Evolutionary conservation across 2,888 invertebrate genomes (phyloP), one percentile per base, ranked within the genome.

Genomic region (Drosophila setosimentum): DNA sequence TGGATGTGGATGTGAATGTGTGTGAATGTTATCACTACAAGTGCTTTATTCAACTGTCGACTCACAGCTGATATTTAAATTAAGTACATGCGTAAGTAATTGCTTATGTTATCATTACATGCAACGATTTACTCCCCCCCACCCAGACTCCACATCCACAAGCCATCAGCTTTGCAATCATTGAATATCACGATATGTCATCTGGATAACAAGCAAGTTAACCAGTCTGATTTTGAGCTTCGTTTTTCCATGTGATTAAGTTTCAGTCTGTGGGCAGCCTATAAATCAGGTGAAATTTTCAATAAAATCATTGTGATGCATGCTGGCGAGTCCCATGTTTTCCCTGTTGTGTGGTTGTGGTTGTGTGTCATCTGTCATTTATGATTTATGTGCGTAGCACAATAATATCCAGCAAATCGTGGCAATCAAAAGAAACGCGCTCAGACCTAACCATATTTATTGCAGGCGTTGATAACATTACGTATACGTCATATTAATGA

Each of bases 211-310:
- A 59, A 59, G 59, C 49, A 33, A 61, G 29, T 33, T 27, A 59
- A 40, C 57, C 32, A 58, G 33, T 79, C 79, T 70, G 37, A 82
- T 78, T 87, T 87, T 62, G 78, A 78, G 74, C 80, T 85, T 84
- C 86, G 82, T 87, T 90, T 87, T 83, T 74, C 53, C 83, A 76
- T 90, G 80, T 90, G 89, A 90, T 88, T 89, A 87, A 87, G 83
- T 75, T 82, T 72, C 80, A 62, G 78, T 62, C 64, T 73, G 80
- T 62, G 80, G 80, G 49, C 66, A 68, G 70, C 77, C 78, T 67
- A 87, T 87, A 85, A 85, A 85, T 87, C 85, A 87, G 85, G 73
- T 85, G 53, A 73, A 76, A 78, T 85, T 85, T 86, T 85, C 88
- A 87, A 83, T 87, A 83, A 81, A 77, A 76, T 71, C 70, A 77